Evolutionary conservation across 2,888 invertebrate genomes (phyloP), one percentile per base, ranked within the genome.

Genomic region (Drosophila neutralis): DNA sequence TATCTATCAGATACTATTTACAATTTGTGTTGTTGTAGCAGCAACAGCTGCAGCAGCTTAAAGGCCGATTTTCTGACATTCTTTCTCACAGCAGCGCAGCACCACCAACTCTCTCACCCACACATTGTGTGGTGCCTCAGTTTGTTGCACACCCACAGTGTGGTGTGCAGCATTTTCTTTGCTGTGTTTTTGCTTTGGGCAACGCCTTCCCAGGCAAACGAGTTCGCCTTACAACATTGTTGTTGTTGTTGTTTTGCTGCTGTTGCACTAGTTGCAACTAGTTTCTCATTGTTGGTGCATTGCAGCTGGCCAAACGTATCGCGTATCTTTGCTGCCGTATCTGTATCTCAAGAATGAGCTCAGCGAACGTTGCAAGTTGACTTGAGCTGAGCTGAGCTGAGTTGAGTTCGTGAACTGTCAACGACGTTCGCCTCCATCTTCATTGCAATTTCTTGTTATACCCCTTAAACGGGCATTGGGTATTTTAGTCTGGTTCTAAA

Each of bases 191-290:
- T 75, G 67, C 58, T 69, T 69, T 69, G 69, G 78, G 69, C 80
- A 76, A 78, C 78, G 78, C 78, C 78, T 78, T 76, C 66, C 48
- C 78, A 62, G 63, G 77, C 76, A 78, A 78, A 78, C 78, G 64
- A 78, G 78, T 78, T 78, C 45, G 60, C 54, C 58, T 65, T 31
- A 54, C 42, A 52, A 35, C 56, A 53, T 40, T 65, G 69, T 56
- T 69, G 31, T 33, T 27, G 61, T 18, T 24, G 48, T 8, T 10
- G 38, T 51, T 65, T 10, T 24, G 72, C n/a, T 73, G 69, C 38
- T 15, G 61, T 69, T 86, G 85, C 87, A 85, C 89, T 83, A 85
- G 89, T 89, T 86, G 89, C 87, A 86, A 86, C 89, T 86, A 89
- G 85, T 89, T 86, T 86, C 69, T 79, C 72, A 69, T 80, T 80